Evolutionary conservation across 2,113 vertebrate genomes (phyloP).

Genomic region (Thymallus thymallus): DNA sequence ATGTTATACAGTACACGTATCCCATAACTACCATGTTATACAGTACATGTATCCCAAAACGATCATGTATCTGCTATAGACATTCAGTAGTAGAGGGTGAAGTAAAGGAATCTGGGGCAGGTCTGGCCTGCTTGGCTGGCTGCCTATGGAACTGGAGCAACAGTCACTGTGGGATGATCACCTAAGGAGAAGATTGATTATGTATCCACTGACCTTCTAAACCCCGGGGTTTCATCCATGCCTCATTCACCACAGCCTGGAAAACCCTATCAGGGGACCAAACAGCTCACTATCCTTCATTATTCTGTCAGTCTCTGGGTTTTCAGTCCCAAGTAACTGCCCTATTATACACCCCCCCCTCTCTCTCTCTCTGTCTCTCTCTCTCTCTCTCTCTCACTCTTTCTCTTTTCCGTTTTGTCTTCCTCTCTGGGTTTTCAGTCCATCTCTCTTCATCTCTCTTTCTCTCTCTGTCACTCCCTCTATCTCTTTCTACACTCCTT

Average conservation of each 20-base stretch:
- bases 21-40: too few species aligned
- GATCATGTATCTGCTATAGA: too few species aligned
- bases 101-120: too few species aligned
- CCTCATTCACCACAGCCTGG: not conserved
- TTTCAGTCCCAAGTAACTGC: too few species aligned
- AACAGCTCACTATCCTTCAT: not conserved
- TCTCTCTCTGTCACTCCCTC: too few species aligned
- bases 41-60: too few species aligned
- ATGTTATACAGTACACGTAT: too few species aligned
- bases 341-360: not conserved
- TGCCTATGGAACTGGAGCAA: too few species aligned
- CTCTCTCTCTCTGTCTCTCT: constrained; percentile 11
- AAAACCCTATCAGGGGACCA: not conserved
- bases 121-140: too few species aligned
- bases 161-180: not conserved
- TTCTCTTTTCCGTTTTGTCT: not conserved
- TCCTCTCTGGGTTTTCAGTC: not conserved
- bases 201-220: not conserved
- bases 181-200: constrained; percentile 12
- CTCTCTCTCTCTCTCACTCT: constrained; percentile 1
- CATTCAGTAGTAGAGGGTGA: too few species aligned
- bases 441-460: too few species aligned
- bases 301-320: not conserved
- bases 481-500: too few species aligned
- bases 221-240: not conserved